Percentiles rank a stretch among this genome's conserved stretches.
Conservation (phyloP, 2,797 vertebrate genomes). For the Acanthurus tractus region DNA sequence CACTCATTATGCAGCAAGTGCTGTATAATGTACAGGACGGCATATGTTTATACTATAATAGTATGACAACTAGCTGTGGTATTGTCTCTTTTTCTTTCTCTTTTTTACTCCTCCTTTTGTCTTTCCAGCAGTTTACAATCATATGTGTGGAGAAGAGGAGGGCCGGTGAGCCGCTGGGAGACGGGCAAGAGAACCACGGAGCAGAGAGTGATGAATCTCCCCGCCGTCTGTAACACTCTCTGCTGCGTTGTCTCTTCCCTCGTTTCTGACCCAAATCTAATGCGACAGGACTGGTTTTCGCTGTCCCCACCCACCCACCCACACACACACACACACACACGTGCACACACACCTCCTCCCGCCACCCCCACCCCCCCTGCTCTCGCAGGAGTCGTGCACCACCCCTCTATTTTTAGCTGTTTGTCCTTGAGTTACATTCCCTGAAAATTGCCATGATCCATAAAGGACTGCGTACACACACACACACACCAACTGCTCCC, state of each 20-base stretch:
- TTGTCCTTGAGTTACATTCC: conserved; percentile 82
- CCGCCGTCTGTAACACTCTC: conserved; percentile 63
- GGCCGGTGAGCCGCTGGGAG: conserved; percentile 35
- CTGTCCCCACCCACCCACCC: conserved; percentile 8
- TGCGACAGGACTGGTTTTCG: conserved; percentile 74
- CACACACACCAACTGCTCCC: conserved; percentile 31
- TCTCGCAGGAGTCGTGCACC: conserved; percentile 62
- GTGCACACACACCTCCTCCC: conserved; percentile 19
- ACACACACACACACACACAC: conserved; percentile 3
- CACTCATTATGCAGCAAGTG: conserved; percentile 52
- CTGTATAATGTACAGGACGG: conserved; percentile 14
- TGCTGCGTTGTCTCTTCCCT: conserved; percentile 60
- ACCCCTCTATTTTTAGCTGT: conserved; percentile 81
- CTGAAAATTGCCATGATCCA: conserved; percentile 79
- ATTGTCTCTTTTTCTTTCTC: background rate
- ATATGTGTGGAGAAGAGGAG: conserved; percentile 6
- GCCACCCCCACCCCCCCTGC: conserved; percentile 14
- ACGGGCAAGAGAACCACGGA: conserved; percentile 20
- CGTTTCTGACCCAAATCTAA: conserved; percentile 81
- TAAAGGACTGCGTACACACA: conserved; percentile 69
- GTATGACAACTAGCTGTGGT: conserved; percentile 16
- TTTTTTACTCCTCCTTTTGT: conserved; percentile 27
- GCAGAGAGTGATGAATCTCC: conserved; percentile 70
- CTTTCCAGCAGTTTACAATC: conserved; percentile 35
- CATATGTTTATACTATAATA: conserved; percentile 57